Conservation (phyloP, 2,797 vertebrate genomes). For the Sebastes kiyomatsui region DNA sequence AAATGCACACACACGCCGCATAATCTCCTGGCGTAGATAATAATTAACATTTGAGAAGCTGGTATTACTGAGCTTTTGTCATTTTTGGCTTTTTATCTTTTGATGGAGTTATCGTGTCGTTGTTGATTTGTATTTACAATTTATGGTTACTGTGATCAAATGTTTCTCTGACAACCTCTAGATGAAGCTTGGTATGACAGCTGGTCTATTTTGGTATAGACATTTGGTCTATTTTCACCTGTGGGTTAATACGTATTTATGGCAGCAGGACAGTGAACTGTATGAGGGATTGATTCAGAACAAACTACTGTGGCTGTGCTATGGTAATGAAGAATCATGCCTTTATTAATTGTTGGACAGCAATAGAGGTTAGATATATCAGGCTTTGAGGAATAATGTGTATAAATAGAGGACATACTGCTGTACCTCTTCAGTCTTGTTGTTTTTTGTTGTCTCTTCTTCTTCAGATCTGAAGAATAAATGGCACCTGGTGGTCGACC, state of each 20-base stretch:
- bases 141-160: neutral
- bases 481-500: slow-evolving; percentile 97
- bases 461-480: slow-evolving; percentile 92
- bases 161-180: neutral
- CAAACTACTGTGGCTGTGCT: neutral
- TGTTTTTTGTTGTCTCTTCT: slow-evolving; percentile 1
- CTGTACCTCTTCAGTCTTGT: neutral
- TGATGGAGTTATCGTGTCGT: neutral
- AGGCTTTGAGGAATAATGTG: neutral
- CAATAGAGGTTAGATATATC: neutral
- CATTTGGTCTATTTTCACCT: neutral
- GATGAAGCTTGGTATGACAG: too few species aligned
- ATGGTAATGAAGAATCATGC: neutral
- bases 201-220: neutral
- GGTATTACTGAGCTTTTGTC: neutral
- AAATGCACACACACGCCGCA: neutral
- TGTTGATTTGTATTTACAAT: neutral
- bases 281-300: too few species aligned
- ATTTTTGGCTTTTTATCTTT: neutral
- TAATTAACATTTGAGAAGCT: neutral
- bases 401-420: slow-evolving; percentile 3
- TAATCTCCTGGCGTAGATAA: neutral
- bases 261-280: neutral
- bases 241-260: neutral
- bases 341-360: neutral